Evolutionary conservation across 1,140 invertebrate species (phyloP).

Genomic region (Danaus melanippus): DNA sequence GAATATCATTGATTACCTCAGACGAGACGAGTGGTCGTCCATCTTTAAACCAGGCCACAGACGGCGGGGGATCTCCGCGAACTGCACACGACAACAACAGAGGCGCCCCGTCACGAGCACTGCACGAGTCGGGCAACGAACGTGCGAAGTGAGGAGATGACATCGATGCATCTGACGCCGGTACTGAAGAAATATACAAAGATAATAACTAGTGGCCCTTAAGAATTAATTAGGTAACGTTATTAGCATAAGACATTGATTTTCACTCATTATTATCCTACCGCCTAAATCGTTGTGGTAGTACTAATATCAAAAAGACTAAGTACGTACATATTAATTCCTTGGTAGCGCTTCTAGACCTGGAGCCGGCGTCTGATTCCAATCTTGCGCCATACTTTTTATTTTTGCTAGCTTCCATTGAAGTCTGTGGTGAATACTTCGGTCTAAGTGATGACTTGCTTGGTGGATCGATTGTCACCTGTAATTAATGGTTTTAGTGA

Average conservation of each 20-base stretch:
- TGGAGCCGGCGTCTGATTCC: constrained; percentile 78
- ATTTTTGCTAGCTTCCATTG: constrained; percentile 72
- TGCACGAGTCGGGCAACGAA: constrained; percentile 77
- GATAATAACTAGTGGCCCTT: neutral
- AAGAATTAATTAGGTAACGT: no score
- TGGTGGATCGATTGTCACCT: constrained; percentile 68
- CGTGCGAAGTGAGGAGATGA: constrained; percentile 86
- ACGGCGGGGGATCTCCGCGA: constrained; percentile 91
- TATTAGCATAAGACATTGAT: no score
- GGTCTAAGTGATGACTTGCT: constrained; percentile 41
- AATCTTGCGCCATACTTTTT: constrained; percentile 83
- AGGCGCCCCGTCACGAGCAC: constrained; percentile 86
- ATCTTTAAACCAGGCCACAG: constrained; percentile 87
- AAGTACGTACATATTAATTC: constrained; percentile 86
- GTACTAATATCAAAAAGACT: constrained; percentile 2
- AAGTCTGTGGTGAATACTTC: constrained; percentile 63
- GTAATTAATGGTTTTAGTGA: neutral
- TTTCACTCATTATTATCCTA: no score
- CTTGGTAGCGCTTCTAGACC: constrained; percentile 91
- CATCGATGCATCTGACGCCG: constrained; percentile 89
- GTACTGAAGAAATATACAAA: constrained; percentile 71
- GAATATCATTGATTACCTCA: constrained; percentile 28
- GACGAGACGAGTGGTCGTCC: constrained; percentile 49
- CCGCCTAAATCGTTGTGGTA: no score
- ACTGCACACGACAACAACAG: constrained; percentile 85